Evolutionary conservation across 2,797 vertebrate genomes (phyloP), one percentile per base, ranked within the genome.

Genomic region (Poecilia picta): DNA sequence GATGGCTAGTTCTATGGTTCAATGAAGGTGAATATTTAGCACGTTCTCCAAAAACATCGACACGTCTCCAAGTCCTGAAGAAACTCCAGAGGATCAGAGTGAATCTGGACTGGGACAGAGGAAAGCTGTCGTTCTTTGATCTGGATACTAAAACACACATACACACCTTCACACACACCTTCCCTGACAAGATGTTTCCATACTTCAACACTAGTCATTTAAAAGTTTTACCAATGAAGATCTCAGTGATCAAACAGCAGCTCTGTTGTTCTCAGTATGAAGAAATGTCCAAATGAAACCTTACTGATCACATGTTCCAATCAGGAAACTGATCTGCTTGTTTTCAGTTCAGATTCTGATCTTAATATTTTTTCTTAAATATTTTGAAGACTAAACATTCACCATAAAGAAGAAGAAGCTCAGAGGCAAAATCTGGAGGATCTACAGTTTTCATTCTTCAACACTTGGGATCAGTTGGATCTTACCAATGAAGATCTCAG

Each of bases 81-180:
- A 74, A 16, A 20, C 23, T 74, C 20, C 73, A 55, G 73, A 57
- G 51, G 51, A 49, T 74, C 36, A 74, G 73, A 33, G 36, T 74
- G 51, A 74, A 49, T 23, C 73, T 74, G 51, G 73, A 74, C 73
- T 55, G 73, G 36, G 25, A 55, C 51, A 16, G 28, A n/a, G 73
- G 73, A 41, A 74, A 74, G 6, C 49, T 74, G 73, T 55, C 36
- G 11, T 74, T 74, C 25, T 74, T 13, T 55, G 51, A 55, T 41
- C 51, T 33, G 36, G 36, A 74, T 25, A 74, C 73, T 25, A 43
- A 74, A 36, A 41, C 49, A 55, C 73, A 41, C 49, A 74, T 74
- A 55, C 73, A 74, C 73, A 55, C 73, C 73, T 74, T 74, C 49
- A 55, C 31, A 20, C 72, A 74, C 49, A 53, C 72, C 28, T 73